phyloP scores from a whole-genome alignment of 2,113 vertebrate genomes.

The Gallinago undulata region DNA sequence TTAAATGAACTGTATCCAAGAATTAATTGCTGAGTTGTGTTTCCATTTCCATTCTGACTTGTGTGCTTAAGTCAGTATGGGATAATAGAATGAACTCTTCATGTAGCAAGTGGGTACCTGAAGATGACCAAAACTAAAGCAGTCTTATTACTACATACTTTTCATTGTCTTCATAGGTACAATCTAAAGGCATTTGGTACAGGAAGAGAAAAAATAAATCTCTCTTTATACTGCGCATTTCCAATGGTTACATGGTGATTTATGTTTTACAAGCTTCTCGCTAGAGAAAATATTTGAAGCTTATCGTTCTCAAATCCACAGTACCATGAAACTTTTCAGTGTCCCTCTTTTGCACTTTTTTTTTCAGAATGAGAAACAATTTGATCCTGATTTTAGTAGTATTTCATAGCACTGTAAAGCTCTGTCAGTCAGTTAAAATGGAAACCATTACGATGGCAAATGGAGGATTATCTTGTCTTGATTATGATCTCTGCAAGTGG shows the following conservation, averaged over 20 bases:
- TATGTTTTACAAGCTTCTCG: background rate
- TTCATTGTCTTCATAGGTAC: background rate
- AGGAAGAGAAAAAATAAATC: background rate
- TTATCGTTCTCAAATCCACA: background rate
- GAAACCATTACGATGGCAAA: constrained; percentile 27
- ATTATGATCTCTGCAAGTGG: background rate
- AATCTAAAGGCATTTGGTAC: background rate
- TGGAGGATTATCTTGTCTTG: constrained; percentile 23
- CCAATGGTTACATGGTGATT: background rate
- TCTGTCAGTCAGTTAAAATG: constrained; percentile 11
- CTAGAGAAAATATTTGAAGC: background rate
- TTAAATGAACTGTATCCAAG: background rate
- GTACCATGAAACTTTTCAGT: background rate
- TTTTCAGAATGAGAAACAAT: background rate
- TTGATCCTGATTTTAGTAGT: background rate
- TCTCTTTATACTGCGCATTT: background rate
- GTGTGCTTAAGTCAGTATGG: background rate
- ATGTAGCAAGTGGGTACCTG: background rate
- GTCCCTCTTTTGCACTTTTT: background rate
- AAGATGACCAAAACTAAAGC: background rate
- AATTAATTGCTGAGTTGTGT: background rate
- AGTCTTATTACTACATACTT: background rate
- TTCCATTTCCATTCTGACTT: background rate
- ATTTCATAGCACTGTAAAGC: background rate
- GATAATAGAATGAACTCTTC: background rate